Evolutionary conservation across 2,113 vertebrate genomes (phyloP), one percentile per base, ranked within the genome.

Genomic region (Colistium nudipinnis): DNA sequence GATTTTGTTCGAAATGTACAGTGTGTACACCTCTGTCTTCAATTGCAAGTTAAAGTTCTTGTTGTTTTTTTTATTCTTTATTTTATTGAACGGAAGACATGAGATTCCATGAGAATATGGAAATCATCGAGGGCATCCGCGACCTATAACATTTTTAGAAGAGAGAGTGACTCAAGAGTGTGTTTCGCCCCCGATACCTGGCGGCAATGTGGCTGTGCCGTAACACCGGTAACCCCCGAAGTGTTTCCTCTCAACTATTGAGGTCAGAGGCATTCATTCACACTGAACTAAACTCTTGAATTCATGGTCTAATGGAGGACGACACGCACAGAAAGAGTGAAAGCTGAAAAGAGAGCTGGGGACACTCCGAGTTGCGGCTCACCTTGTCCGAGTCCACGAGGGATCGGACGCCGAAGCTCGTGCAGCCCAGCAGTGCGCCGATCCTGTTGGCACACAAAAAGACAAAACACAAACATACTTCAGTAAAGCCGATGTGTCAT

Each of bases 391-490:
- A 87, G 62, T 85, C 85, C 90, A 95, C 87, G 25, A 98, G 93
- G n/a, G 96, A 95, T 87, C 88, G 93, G 65, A 97, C 82, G 0
- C 96, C 94, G 0, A 98, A 98, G 89, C 96, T 97, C 95, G 95
- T 94, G 86, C 96, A 98, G 52, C 96, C 96, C 0, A 97, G 78
- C 17, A 97, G 90, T 10, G 80, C 13, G 0, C 86, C 93, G 55
- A 76, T 88, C 61, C 96, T 98, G 83, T 36, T 54, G 64, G 74
- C 24, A 69, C 44, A 65, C 10, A 70, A 16, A 67, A 1, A 60
- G 48, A 67, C 11, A 66, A 27, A 4, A 45, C 22, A 35, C 45
- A 49, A 76, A 79, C 67, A 39, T 70, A 62, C 45, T 19, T 2
- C 3, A 61, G 44, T 59, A 51, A 55, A 70, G 30, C 27, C 11